These are phyloP conservation scores for Cranoglanis bouderius DNA, from an alignment of 2,113 vertebrate genomes.

Conservation along the genomic window DNA sequence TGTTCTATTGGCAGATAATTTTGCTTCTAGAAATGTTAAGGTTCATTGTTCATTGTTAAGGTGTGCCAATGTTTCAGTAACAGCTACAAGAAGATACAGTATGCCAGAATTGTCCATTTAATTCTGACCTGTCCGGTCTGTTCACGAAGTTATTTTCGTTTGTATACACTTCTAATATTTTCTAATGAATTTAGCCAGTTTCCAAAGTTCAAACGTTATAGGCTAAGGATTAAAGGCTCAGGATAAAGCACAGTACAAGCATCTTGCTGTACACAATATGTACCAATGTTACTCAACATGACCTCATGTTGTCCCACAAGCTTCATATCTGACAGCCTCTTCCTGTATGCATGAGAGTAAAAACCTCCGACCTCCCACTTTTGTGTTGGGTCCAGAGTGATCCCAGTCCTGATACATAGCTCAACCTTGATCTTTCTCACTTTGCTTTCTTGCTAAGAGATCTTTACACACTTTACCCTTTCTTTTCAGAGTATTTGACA, in stretches of 20 bases:
- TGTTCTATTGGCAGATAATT: not conserved
- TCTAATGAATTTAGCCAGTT: not conserved
- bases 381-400: not conserved
- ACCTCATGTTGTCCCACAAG: not conserved
- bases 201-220: not conserved
- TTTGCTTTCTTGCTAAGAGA: not conserved
- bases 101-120: not conserved
- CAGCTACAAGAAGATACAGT: not conserved
- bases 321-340: not conserved
- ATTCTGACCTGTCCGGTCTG: not conserved
- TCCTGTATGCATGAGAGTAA: not conserved
- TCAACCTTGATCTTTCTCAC: not conserved
- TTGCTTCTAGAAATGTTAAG: not conserved
- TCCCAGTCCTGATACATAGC: not conserved
- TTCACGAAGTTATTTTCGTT: not conserved
- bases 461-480: not conserved
- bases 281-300: not conserved
- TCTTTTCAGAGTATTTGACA: not conserved
- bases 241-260: not conserved
- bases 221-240: not conserved
- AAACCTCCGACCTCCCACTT: not conserved
- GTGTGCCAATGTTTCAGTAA: not conserved
- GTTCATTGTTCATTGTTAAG: too few species aligned
- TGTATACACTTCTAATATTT: not conserved
- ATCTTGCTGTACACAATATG: not conserved